A percentile compares a stretch with the other conserved stretches of the same genome.
These are phyloP conservation scores for Miichthys miiuy DNA, from an alignment of 2,797 vertebrate species.

Conservation along the genomic window DNA sequence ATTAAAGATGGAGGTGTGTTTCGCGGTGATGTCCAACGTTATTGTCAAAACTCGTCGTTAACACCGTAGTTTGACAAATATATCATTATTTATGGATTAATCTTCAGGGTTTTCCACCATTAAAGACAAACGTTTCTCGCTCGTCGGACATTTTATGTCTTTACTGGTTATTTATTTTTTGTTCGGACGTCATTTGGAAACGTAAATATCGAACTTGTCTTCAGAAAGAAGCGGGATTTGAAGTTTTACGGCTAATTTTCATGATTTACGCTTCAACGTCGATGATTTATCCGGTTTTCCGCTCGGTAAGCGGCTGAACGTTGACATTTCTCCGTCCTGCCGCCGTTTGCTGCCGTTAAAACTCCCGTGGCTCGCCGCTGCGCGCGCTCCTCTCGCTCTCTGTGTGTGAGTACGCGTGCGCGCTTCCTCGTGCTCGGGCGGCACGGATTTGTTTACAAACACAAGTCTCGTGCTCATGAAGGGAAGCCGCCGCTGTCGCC, in stretches of 20 bases:
- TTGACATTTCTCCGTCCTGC: neutral
- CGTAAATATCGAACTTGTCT: neutral
- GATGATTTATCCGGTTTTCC: neutral
- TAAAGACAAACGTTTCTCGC: neutral
- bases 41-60: neutral
- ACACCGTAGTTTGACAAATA: too few relatives aligned
- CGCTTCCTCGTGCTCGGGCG: slow-evolving; percentile 33
- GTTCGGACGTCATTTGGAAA: neutral
- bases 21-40: neutral
- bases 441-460: slow-evolving; percentile 87
- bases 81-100: neutral
- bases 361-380: too few relatives aligned
- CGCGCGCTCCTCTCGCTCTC: neutral
- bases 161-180: neutral
- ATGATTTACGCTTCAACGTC: neutral
- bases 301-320: too few relatives aligned
- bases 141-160: neutral
- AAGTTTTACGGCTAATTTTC: neutral
- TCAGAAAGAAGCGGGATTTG: neutral
- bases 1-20: neutral
- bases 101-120: too few relatives aligned
- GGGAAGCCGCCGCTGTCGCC: slow-evolving; percentile 49
- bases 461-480: slow-evolving; percentile 61
- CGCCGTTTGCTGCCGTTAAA: neutral
- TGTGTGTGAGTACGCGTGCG: neutral